phyloP scores from a whole-genome alignment of 2,888 invertebrate genomes.

The Andrena flavipes region DNA sequence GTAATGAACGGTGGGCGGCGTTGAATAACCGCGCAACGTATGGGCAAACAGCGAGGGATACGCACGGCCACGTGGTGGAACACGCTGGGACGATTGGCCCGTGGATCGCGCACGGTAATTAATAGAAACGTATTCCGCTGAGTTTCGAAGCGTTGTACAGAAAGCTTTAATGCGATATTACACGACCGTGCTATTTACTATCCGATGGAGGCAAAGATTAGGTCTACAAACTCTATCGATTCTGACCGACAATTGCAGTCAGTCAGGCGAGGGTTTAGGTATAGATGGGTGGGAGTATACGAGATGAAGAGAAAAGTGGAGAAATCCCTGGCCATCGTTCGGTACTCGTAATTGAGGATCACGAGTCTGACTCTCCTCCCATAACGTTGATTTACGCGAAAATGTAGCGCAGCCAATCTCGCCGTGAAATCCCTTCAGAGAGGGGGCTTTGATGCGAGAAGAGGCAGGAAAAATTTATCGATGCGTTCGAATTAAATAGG shows the following conservation, averaged over 20 bases:
- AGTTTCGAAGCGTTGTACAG: not conserved
- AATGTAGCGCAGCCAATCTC: constrained; percentile 10
- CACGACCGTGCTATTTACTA: not conserved
- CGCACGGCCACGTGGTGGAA: not conserved
- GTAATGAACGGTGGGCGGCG: constrained; percentile 19
- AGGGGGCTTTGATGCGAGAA: not conserved
- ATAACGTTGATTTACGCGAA: constrained; percentile 25
- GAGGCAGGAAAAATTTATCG: constrained; percentile 49
- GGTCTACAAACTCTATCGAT: not conserved
- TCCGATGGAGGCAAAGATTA: not conserved
- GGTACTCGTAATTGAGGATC: constrained; percentile 4
- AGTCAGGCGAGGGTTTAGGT: not conserved
- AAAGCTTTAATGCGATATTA: not conserved
- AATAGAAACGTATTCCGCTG: not conserved
- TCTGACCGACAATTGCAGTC: not conserved
- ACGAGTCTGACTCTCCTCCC: not conserved
- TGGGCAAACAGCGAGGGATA: not conserved
- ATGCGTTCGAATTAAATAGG: constrained; percentile 35
- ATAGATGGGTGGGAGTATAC: not conserved
- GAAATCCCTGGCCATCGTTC: not conserved
- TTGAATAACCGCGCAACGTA: constrained; percentile 1
- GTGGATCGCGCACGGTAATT: not conserved
- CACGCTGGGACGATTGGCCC: not conserved
- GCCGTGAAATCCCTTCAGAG: constrained; percentile 11
- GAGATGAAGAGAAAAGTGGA: no score